These are phyloP conservation scores for Achlya flavicornis DNA, from an alignment of 2,888 invertebrate species.

Conservation along the genomic window DNA sequence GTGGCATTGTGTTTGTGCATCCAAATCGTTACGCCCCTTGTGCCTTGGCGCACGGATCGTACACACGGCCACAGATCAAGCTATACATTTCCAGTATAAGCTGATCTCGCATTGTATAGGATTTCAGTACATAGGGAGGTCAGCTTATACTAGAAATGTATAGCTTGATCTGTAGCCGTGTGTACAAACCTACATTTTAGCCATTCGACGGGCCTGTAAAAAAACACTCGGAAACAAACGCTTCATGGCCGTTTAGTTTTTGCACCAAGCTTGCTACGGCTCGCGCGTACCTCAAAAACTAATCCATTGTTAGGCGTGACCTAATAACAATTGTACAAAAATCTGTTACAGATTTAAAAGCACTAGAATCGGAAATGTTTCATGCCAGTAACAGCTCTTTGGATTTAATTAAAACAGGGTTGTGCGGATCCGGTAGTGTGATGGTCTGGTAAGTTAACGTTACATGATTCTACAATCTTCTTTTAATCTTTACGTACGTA, in stretches of 20 bases:
- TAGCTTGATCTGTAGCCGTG: too few species aligned
- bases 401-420: neutral
- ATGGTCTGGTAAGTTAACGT: neutral
- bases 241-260: constrained; percentile 55
- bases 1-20: constrained; percentile 30
- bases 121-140: too few species aligned
- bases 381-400: neutral
- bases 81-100: too few species aligned
- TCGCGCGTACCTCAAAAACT: constrained; percentile 36
- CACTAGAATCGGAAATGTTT: neutral
- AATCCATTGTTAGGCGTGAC: constrained; percentile 41
- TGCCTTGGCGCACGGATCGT: constrained; percentile 14
- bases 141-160: too few species aligned
- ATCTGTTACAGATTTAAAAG: too few species aligned
- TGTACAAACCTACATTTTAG: constrained; percentile 20
- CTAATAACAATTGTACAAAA: constrained; percentile 24
- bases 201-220: constrained; percentile 33
- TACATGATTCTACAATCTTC: neutral
- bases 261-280: constrained; percentile 32
- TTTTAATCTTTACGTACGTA: neutral
- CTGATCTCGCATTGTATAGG: too few species aligned
- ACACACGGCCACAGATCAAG: too few species aligned
- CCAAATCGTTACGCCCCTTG: constrained; percentile 46
- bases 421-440: neutral
- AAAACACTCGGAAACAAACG: constrained; percentile 53